phyloP scores from a whole-genome alignment of 2,797 vertebrate genomes.

The Epinephelus malabaricus region DNA sequence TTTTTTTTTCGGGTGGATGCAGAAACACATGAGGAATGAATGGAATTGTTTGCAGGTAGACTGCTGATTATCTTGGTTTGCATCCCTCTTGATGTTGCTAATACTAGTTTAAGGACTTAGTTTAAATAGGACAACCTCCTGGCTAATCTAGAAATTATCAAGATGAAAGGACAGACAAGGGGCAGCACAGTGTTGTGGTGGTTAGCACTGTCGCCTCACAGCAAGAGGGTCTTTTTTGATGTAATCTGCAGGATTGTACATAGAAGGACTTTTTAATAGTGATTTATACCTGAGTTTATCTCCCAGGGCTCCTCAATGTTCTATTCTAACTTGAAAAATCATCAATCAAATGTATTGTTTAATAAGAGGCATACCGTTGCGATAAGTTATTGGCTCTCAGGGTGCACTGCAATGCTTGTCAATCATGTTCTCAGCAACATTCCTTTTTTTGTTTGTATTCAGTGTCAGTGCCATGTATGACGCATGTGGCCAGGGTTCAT shows the following conservation, averaged over 20 bases:
- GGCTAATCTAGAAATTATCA: neutral
- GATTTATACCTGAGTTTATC: neutral
- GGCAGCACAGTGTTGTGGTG: no score
- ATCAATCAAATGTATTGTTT: neutral
- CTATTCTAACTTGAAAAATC: neutral
- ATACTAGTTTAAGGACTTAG: no score
- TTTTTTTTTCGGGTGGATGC: no score
- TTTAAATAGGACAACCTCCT: no score
- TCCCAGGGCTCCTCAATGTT: neutral
- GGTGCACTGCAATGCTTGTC: neutral
- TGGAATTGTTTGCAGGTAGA: no score
- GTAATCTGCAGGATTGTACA: neutral
- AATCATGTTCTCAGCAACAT: neutral
- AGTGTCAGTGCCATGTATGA: neutral
- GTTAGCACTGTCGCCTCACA: no score
- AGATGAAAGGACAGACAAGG: neutral
- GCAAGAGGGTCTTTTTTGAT: neutral
- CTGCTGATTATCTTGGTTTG: no score
- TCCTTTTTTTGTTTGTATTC: neutral
- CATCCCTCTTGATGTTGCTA: no score
- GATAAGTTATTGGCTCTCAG: neutral
- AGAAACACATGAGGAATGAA: no score
- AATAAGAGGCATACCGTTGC: neutral
- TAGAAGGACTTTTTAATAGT: neutral
- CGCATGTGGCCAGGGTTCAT: neutral